These are phyloP conservation scores for Xestia sexstrigata DNA, from an alignment of 2,888 invertebrate species.

Conservation along the genomic window DNA sequence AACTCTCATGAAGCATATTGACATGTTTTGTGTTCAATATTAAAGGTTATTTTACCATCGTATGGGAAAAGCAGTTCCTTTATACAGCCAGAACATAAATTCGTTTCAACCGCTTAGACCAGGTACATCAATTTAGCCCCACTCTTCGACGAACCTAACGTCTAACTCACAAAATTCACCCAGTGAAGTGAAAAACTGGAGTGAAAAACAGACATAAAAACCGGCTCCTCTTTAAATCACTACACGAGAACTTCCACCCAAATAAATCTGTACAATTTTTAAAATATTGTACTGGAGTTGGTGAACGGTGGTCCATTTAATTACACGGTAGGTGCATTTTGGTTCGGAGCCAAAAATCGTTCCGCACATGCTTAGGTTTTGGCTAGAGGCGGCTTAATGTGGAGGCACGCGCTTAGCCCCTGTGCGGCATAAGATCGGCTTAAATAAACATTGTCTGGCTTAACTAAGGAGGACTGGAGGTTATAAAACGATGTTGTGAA, in stretches of 20 bases:
- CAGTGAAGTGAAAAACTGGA: conserved; percentile 24
- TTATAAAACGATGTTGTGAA: conserved; percentile 4
- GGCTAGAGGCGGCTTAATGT: conserved; percentile 51
- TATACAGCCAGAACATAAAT: not conserved
- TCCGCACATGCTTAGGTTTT: conserved; percentile 61
- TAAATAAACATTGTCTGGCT: conserved; percentile 46
- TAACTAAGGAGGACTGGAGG: not conserved
- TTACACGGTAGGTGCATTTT: conserved; percentile 73
- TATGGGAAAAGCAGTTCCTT: not conserved
- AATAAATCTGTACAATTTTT: conserved; percentile 61
- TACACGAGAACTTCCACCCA: conserved; percentile 43
- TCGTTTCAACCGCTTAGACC: not conserved
- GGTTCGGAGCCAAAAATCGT: conserved; percentile 72
- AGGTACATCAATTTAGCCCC: conserved; percentile 14
- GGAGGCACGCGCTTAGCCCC: conserved; percentile 49
- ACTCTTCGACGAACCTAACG: conserved; percentile 12
- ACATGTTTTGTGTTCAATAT: not conserved
- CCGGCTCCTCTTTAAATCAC: conserved; percentile 48
- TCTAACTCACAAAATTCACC: conserved; percentile 28
- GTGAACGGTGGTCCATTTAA: conserved; percentile 70
- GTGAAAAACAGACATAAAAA: conserved; percentile 45
- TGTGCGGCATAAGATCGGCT: conserved; percentile 36
- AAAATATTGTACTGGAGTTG: conserved; percentile 62
- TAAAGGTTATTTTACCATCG: not conserved
- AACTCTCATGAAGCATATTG: not conserved